These are phyloP conservation scores for Andricus grossulariae DNA, from an alignment of 1,140 invertebrate genomes.

Conservation along the genomic window DNA sequence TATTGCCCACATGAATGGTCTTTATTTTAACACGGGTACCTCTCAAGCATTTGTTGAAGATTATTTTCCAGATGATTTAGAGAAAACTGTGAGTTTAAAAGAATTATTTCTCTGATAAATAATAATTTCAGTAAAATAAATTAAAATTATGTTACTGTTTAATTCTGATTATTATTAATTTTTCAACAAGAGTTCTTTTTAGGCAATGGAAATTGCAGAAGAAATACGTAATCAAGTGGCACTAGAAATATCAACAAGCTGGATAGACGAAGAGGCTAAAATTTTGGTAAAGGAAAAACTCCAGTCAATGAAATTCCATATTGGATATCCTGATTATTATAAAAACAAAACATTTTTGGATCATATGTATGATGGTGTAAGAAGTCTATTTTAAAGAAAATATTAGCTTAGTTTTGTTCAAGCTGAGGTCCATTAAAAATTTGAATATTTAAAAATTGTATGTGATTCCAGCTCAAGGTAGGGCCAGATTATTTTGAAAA, in stretches of 20 bases:
- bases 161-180: not conserved
- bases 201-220: conserved; percentile 3
- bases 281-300: not conserved
- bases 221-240: not conserved
- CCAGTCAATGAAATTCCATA: conserved; percentile 3
- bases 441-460: too few relatives aligned
- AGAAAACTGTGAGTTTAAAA: not conserved
- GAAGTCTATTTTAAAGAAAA: not conserved
- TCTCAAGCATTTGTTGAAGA: not conserved
- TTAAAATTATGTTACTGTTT: not conserved
- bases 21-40: not conserved
- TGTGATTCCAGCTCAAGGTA: not conserved
- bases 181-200: not conserved
- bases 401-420: not conserved
- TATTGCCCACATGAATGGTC: not conserved
- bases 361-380: conserved; percentile 4
- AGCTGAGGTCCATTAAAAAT: too few relatives aligned
- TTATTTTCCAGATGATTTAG: not conserved
- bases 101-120: not conserved
- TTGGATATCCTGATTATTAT: conserved; percentile 22
- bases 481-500: conserved; percentile 10
- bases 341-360: not conserved
- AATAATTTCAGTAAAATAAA: not conserved
- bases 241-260: not conserved
- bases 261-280: not conserved